Base-by-base conservation (phyloP, 2,888 invertebrate species). In the Ennomos fuscantarius region DNA sequence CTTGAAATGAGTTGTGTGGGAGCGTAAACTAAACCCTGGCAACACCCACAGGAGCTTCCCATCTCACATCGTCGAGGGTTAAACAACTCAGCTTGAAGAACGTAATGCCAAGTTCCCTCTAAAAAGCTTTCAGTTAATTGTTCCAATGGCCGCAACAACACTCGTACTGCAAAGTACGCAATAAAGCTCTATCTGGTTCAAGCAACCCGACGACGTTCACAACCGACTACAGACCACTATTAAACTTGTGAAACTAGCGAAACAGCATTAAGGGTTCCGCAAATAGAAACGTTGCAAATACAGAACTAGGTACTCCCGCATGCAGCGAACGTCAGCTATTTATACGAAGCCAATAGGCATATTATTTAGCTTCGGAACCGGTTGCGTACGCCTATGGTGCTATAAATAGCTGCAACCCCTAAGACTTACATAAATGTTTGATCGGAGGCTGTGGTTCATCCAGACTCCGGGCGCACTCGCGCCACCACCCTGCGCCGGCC, bases 371-470 rank as follows among this genome's bases (percentile, higher is more conserved):
- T 68, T 73, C 72, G 62, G 69, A 74, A 78, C 80, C 74, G 77
- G 81, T 84, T 81, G 81, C 76, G 76, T 74, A 77, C 62, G 60
- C 53, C 56, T 56, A 37, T 43, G 42, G 55, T 50, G 78, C 87
- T 87, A 87, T 86, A 90, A 89, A 91, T 91, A 91, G 86, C 81
- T 76, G 62, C 84, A 80, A 85, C 89, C 89, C 89, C 79, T 77
- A 75, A 76, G 80, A 56, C 47, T 84, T 89, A 87, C 79, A 80
- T 89, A 89, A 89, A 88, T 87, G 76, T 84, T 84, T 78, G 85
- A 83, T 79, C 66, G 86, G 89, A 87, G 89, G 88, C 87, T 89
- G 88, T 81, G 85, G 69, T 83, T 82, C 80, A 2, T 24, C 24
- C 2, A 5, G 24, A 24, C 0, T 6, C 82, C 79, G 74, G 47